These are phyloP conservation scores for Nemapogon koenigi DNA, from an alignment of 2,888 invertebrate species.

Conservation along the genomic window DNA sequence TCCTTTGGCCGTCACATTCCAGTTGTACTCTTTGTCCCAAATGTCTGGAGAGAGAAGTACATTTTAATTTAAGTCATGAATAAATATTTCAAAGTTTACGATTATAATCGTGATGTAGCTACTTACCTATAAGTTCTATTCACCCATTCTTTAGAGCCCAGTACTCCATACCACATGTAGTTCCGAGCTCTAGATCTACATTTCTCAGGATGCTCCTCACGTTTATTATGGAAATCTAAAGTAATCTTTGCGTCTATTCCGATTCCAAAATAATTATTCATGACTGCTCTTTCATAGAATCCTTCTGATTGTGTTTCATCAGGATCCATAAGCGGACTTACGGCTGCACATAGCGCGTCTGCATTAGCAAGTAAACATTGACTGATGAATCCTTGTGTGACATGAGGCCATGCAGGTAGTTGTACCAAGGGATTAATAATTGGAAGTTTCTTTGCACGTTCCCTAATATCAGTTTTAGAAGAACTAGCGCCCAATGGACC, in stretches of 20 bases:
- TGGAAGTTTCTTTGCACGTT: constrained; percentile 75
- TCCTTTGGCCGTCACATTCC: constrained; percentile 95
- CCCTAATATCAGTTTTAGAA: constrained; percentile 55
- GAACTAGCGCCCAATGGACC: constrained; percentile 30
- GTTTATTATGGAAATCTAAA: constrained; percentile 94
- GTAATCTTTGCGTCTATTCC: constrained; percentile 98
- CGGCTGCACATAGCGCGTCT: constrained; percentile 94
- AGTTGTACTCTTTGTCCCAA: constrained; percentile 93
- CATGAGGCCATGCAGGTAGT: constrained; percentile 87
- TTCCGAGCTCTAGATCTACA: constrained; percentile 93
- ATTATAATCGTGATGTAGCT: neutral
- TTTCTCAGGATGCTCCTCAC: constrained; percentile 97
- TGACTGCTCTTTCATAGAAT: constrained; percentile 91
- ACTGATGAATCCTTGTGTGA: constrained; percentile 86
- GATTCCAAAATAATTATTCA: constrained; percentile 99
- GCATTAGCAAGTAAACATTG: constrained; percentile 95
- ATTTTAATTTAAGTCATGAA: too few relatives aligned
- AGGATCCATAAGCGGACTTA: constrained; percentile 93
- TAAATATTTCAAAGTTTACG: neutral
- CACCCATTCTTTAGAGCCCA: constrained; percentile 80
- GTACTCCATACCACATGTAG: constrained; percentile 93
- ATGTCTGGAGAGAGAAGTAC: constrained; percentile 57
- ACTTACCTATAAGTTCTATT: constrained; percentile 86
- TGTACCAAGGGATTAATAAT: constrained; percentile 90
- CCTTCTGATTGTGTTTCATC: constrained; percentile 88